Evolutionary conservation across 2,797 vertebrate species (phyloP), one percentile per base, ranked within the genome.

Genomic region (Pangasius mekongensis): DNA sequence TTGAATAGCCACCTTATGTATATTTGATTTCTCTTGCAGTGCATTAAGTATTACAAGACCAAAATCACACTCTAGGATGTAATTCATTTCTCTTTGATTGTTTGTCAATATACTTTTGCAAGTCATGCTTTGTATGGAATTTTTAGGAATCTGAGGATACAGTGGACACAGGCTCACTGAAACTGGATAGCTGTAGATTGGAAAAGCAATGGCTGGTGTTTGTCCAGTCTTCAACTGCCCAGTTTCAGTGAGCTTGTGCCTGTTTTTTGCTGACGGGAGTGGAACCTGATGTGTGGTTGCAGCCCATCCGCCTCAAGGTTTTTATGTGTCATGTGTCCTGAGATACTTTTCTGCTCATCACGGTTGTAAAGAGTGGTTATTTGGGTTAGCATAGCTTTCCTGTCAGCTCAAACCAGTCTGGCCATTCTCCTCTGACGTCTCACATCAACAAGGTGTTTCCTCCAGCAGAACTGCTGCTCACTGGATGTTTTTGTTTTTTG

Each of bases 11-110:
- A 62, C 43, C 82, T 83, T 67, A 52, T 52, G 39, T 67, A 67
- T 49, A 76, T 56, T 87, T 83, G 77, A 87, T 67, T 67, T 52
- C 22, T 83, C 60, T 66, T 85, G 16, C 54, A 39, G n/a, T 60
- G 33, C 67, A 60, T 33, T 69, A 14, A 8, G 52, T 8, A 14
- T n/a, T 78, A 87, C 62, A 62, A 87, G 87, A 77, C 73, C 60
- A 54, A 30, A 6, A 0, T 71, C 77, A 85, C 67, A 33, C 10
- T 71, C 56, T 69, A 73, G 43, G 58, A 69, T 43, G 3, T 80
- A 66, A 86, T 60, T 47, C 36, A 84, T 86, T 73, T 20, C 14
- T 2, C 8, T 10, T 52, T 39, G 5, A 39, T 14, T 13, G 47
- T 85, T 56, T 77, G 24, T 77, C 56, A 30, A 67, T 47, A 58